These are phyloP conservation scores for Lagenorhynchus albirostris DNA, from an alignment of 2,113 vertebrate genomes.

Conservation along the genomic window DNA sequence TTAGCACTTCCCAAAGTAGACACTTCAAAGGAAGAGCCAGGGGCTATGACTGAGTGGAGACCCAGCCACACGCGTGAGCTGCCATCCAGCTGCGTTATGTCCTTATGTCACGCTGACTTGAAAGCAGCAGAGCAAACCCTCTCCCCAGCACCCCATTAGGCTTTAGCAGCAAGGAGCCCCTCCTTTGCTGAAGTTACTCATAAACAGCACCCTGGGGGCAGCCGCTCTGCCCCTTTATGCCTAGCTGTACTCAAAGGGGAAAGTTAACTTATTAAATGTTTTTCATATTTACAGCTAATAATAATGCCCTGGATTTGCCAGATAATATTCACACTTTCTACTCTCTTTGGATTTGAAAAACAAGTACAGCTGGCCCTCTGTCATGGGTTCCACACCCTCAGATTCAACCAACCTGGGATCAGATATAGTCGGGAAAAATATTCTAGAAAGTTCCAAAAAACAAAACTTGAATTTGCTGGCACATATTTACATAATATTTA, in stretches of 20 bases:
- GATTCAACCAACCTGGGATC: not conserved
- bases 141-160: not conserved
- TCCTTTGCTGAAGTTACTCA: not conserved
- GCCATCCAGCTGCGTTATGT: not conserved
- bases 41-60: not conserved
- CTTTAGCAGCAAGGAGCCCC: not conserved
- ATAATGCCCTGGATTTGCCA: not conserved
- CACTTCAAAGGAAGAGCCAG: not conserved
- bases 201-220: not conserved
- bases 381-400: not conserved
- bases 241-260: not conserved
- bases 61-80: not conserved
- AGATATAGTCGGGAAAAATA: not conserved
- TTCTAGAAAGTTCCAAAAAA: not conserved
- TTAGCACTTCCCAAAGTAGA: not conserved
- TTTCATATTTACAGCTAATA: slow-evolving; percentile 8
- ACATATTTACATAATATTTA: not conserved
- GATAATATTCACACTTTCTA: not conserved
- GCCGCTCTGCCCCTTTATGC: not conserved
- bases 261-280: not conserved
- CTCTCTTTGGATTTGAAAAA: slow-evolving; percentile 24
- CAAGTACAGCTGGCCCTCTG: not conserved
- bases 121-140: not conserved
- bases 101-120: not conserved
- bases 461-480: not conserved